Percentiles rank a stretch among this genome's conserved stretches.
Conservation (phyloP, 2,113 vertebrate genomes). For the Acrocephalus arundinaceus region DNA sequence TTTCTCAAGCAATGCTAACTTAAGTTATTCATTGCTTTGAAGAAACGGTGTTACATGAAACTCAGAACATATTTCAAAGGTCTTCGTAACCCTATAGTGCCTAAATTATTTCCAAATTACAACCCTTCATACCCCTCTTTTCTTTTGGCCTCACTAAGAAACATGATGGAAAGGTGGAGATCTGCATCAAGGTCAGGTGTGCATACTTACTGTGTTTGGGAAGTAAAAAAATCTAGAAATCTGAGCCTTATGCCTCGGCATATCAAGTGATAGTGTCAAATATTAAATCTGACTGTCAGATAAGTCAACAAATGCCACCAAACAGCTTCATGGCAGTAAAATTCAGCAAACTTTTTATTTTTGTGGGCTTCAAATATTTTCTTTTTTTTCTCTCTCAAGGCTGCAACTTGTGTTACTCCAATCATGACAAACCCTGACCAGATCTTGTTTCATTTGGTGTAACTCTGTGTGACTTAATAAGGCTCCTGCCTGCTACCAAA, state of each 20-base stretch:
- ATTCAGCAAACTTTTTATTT: not conserved
- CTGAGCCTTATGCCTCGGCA: not conserved
- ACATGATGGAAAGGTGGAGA: not conserved
- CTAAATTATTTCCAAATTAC: not conserved
- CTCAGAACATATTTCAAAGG: not conserved
- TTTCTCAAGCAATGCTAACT: slow-evolving; percentile 24
- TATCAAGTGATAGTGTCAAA: not conserved
- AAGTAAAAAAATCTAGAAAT: not conserved
- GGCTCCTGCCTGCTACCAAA: not conserved
- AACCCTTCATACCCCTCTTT: not conserved
- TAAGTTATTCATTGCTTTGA: slow-evolving; percentile 28
- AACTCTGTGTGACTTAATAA: not conserved
- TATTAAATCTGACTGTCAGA: not conserved
- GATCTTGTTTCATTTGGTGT: not conserved
- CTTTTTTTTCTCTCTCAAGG: not conserved
- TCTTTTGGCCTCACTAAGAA: not conserved
- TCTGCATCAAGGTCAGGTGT: not conserved
- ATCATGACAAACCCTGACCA: not conserved
- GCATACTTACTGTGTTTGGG: not conserved
- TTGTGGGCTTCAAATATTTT: not conserved
- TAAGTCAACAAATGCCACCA: not conserved
- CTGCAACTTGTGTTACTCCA: not conserved
- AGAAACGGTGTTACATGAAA: not conserved
- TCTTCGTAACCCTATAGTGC: not conserved
- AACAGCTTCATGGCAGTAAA: not conserved